These are phyloP conservation scores for Nephrotoma appendiculata DNA, from an alignment of 2,888 invertebrate species.

Conservation along the genomic window DNA sequence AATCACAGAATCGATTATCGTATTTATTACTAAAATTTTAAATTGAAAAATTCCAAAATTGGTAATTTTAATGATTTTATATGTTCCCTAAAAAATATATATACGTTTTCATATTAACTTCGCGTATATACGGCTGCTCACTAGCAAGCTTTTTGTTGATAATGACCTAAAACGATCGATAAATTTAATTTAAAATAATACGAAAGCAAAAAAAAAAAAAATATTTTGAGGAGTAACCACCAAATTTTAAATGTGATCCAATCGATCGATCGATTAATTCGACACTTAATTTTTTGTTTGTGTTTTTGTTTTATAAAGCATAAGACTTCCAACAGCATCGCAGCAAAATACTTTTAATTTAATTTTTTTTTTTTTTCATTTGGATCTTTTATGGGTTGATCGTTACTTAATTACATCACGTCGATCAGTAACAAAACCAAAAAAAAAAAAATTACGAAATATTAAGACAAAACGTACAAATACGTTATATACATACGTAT, in stretches of 20 bases:
- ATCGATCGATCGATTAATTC: not conserved
- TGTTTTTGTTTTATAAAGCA: not conserved
- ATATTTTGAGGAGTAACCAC: not conserved
- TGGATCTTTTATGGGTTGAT: not conserved
- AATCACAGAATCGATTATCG: not conserved
- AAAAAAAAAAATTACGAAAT: not conserved
- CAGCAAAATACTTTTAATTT: not conserved
- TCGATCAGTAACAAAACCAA: not conserved
- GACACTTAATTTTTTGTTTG: not conserved
- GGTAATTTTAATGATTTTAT: not conserved
- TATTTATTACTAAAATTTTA: not conserved
- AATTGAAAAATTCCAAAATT: not conserved
- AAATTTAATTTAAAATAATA: not conserved
- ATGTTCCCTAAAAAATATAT: not conserved
- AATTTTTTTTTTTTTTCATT: not conserved
- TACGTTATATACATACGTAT: not conserved
- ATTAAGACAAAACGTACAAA: not conserved
- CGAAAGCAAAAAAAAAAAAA: not conserved
- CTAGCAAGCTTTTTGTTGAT: not conserved
- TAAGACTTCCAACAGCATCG: not conserved
- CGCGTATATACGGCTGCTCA: not conserved
- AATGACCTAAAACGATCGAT: not conserved
- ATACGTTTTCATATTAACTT: not conserved
- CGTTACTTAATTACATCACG: not conserved
- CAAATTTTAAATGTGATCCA: not conserved